These are phyloP conservation scores for Andrena chrysosceles DNA, from an alignment of 2,888 invertebrate genomes.

Conservation along the genomic window DNA sequence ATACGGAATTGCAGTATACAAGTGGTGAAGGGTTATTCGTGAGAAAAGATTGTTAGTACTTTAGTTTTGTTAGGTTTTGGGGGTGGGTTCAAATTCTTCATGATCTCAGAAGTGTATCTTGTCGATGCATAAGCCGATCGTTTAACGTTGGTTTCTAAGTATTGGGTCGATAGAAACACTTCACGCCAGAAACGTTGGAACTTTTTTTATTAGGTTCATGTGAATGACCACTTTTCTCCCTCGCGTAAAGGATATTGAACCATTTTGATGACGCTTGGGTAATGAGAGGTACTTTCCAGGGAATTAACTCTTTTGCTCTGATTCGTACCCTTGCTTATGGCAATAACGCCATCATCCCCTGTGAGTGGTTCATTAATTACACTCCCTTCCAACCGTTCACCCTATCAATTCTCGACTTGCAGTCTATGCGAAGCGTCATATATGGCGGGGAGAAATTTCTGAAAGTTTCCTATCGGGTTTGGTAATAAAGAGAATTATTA, in stretches of 20 bases:
- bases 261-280: slow-evolving; percentile 36
- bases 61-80: background rate
- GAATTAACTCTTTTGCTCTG: slow-evolving; percentile 65
- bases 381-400: slow-evolving; percentile 6
- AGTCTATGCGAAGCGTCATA: slow-evolving; percentile 1
- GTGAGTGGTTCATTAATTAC: slow-evolving; percentile 51
- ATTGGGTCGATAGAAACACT: slow-evolving; percentile 1
- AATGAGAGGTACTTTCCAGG: slow-evolving; percentile 48
- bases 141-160: slow-evolving; percentile 28
- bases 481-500: slow-evolving; percentile 19
- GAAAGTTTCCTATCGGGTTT: slow-evolving; percentile 5
- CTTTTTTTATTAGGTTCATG: slow-evolving; percentile 37
- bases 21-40: no score
- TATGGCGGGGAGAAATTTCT: slow-evolving; percentile 29
- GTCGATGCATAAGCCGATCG: background rate
- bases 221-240: slow-evolving; percentile 43
- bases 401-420: slow-evolving; percentile 13
- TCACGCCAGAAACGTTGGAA: slow-evolving; percentile 9
- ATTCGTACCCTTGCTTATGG: slow-evolving; percentile 56
- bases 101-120: background rate
- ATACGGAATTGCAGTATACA: no score
- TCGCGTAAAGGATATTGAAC: slow-evolving; percentile 33
- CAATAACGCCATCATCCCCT: slow-evolving; percentile 46
- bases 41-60: no score
- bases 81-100: no score